Evolutionary conservation across 2,888 invertebrate species (phyloP), one percentile per base, ranked within the genome.

Genomic region (Ornithoptera alexandrae): DNA sequence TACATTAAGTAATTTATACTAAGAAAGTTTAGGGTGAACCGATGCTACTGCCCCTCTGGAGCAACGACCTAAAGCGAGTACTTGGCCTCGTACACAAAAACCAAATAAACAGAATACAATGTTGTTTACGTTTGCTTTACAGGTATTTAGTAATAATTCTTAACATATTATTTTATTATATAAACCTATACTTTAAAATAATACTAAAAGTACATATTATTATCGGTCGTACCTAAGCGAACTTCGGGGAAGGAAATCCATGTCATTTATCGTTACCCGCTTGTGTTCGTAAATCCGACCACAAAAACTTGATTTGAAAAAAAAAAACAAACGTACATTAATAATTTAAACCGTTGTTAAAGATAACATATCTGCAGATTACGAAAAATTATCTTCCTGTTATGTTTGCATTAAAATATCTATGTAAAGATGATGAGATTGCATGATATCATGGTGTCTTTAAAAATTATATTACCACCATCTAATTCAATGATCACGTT

Each of bases 301-400:
- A 42, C 2, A 18, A 22, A 22, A 22, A 22, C 22, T 22, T 22
- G 22, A 22, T 22, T 12, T 15, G 4, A 46, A 3, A 36, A 68
- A 68, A 61, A 62, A 46, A 66, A 65, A 22, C 56, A 68, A 62
- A 62, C 8, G 6, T n/a, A 53, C n/a, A 53, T 53, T 53, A 53
- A 53, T 58, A 24, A 15, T 58, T 58, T 24, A n/a, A 53, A 53
- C 53, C 53, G 53, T n/a, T 53, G 18, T 53, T 12, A 18, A 20
- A 57, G 72, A 71, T 65, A 69, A 53, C 70, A 50, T 70, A 71
- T 68, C 69, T 65, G 53, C 30, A 71, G 73, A 72, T 72, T 60
- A 67, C 64, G 68, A 72, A 72, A 72, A 70, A 65, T 69, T 70
- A 72, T 69, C 68, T 70, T 57, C n/a, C 61, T 42, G 56, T 50